phyloP scores from a whole-genome alignment of 2,113 vertebrate species.

The Lasiurus borealis region DNA sequence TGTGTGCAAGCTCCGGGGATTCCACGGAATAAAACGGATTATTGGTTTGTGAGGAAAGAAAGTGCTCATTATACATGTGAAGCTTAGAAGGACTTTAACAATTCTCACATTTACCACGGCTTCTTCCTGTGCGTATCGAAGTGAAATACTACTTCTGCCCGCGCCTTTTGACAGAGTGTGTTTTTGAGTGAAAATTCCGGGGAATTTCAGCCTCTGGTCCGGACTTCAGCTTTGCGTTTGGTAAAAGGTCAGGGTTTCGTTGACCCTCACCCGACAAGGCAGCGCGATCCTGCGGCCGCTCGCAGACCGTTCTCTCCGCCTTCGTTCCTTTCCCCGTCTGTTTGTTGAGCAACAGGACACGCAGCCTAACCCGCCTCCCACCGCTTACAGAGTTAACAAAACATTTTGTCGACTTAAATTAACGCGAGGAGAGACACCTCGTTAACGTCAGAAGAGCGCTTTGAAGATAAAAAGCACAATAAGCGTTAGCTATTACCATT shows the following conservation, averaged over 20 bases:
- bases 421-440: constrained; percentile 71
- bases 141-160: background rate
- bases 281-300: too few species aligned
- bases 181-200: background rate
- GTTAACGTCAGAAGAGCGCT: constrained; percentile 74
- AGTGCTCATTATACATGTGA: background rate
- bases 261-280: too few species aligned
- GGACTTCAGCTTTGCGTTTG: too few species aligned
- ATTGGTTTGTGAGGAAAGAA: background rate
- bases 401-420: constrained; percentile 77
- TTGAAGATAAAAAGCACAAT: constrained; percentile 84
- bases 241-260: too few species aligned
- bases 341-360: too few species aligned
- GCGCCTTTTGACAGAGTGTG: background rate
- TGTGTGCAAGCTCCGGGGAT: background rate
- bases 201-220: too few species aligned
- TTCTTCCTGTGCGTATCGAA: background rate
- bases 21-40: constrained; percentile 14
- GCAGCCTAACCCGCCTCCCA: background rate
- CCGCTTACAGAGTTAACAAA: constrained; percentile 74
- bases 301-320: too few species aligned
- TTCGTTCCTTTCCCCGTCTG: too few species aligned
- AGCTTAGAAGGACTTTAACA: background rate
- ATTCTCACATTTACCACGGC: background rate
- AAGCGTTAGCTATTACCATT: constrained; percentile 83